These are phyloP conservation scores for Calliopum simillimum DNA, from an alignment of 2,888 invertebrate genomes.

Conservation along the genomic window DNA sequence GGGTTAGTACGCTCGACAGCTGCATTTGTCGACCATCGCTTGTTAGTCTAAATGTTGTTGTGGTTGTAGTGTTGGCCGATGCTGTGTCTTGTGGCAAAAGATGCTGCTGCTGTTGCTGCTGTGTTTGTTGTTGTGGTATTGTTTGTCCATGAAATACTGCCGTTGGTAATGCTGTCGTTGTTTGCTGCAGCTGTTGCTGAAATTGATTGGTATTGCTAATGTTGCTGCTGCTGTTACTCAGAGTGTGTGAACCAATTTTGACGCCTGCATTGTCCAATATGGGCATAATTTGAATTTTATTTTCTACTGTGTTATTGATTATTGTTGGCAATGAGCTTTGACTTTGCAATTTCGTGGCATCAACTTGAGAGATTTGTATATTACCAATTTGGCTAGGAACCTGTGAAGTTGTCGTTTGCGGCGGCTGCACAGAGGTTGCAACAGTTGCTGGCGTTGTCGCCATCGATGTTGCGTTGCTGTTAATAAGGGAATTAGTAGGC, in stretches of 20 bases:
- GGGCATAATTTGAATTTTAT: slow-evolving; percentile 68
- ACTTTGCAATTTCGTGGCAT: slow-evolving; percentile 55
- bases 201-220: not conserved
- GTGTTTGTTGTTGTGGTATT: slow-evolving; percentile 36
- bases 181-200: slow-evolving; percentile 39
- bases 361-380: slow-evolving; percentile 68
- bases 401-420: slow-evolving; percentile 48
- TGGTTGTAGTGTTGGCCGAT: slow-evolving; percentile 49
- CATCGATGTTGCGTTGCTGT: slow-evolving; percentile 6
- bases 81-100: slow-evolving; percentile 39
- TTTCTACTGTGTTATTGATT: slow-evolving; percentile 64
- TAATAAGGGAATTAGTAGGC: slow-evolving; percentile 17
- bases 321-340: slow-evolving; percentile 56
- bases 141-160: slow-evolving; percentile 33
- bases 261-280: slow-evolving; percentile 53
- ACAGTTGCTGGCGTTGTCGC: slow-evolving; percentile 47
- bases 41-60: slow-evolving; percentile 38
- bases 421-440: slow-evolving; percentile 48
- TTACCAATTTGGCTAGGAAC: slow-evolving; percentile 69
- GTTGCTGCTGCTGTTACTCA: slow-evolving; percentile 37
- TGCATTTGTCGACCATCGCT: slow-evolving; percentile 59
- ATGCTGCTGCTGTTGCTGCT: slow-evolving; percentile 40
- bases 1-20: slow-evolving; percentile 52
- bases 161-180: slow-evolving; percentile 41
- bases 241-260: slow-evolving; percentile 35